Conservation (phyloP, 2,113 vertebrate species). For the Zeus faber region DNA sequence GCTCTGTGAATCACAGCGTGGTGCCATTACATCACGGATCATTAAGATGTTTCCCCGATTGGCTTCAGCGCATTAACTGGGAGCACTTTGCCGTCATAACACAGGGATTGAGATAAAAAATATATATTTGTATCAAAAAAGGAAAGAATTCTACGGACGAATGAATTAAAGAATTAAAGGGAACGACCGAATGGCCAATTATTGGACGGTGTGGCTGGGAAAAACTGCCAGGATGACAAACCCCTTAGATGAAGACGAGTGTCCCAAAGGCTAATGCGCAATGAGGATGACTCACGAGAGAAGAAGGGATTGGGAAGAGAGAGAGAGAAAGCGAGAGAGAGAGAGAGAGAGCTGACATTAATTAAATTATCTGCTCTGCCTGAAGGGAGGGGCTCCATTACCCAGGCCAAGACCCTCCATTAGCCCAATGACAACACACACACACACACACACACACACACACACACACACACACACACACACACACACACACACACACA, state of each 20-base stretch:
- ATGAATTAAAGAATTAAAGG: no score
- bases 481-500: conserved; percentile 2
- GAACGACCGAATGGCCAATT: no score
- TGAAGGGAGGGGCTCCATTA: conserved; percentile 62
- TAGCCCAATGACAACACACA: conserved; percentile 57
- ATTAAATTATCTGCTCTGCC: conserved; percentile 61
- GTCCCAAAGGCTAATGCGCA: no score
- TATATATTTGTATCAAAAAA: no score
- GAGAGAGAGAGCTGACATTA: conserved; percentile 46
- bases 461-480: conserved; percentile 1
- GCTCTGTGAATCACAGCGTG: conserved; percentile 33
- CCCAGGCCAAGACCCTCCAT: conserved; percentile 62
- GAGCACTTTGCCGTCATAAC: conserved; percentile 28
- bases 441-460: not conserved
- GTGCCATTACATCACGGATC: conserved; percentile 44
- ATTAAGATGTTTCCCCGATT: conserved; percentile 48
- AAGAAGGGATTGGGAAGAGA: conserved; percentile 11
- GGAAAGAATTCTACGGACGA: no score
- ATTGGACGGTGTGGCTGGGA: no score
- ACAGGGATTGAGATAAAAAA: conserved; percentile 26
- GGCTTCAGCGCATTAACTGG: conserved; percentile 46
- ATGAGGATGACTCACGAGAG: no score
- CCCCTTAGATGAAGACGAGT: no score
- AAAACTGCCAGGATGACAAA: no score
- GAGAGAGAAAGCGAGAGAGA: conserved; percentile 2